Evolutionary conservation across 2,113 vertebrate genomes (phyloP).

Genomic region (Pomatorhinus ruficollis): DNA sequence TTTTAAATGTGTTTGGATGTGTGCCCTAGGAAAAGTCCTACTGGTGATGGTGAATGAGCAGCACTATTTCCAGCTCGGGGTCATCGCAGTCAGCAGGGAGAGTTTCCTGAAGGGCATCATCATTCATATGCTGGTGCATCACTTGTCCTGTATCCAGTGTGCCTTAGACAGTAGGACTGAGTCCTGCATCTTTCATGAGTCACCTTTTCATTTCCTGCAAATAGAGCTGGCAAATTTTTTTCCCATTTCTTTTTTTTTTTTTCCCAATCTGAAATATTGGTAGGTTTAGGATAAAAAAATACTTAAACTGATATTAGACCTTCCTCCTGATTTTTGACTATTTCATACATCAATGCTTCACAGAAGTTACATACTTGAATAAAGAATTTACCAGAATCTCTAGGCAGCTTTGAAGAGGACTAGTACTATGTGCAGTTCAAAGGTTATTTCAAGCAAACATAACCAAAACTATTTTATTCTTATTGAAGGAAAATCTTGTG

Average conservation of each 20-base stretch:
- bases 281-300: not conserved
- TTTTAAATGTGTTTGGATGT: not conserved
- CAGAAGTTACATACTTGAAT: not conserved
- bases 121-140: not conserved
- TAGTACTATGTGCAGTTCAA: not conserved
- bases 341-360: not conserved
- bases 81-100: not conserved
- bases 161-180: not conserved
- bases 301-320: not conserved
- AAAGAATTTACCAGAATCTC: not conserved
- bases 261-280: not conserved
- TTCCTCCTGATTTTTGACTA: not conserved
- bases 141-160: not conserved
- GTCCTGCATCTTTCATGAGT: not conserved
- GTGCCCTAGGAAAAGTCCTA: not conserved
- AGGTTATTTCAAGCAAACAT: not conserved
- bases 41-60: not conserved
- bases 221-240: not conserved
- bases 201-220: not conserved
- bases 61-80: not conserved
- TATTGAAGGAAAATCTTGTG: not conserved
- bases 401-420: not conserved
- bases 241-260: rapidly evolving
- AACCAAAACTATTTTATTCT: not conserved
- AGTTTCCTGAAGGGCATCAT: not conserved